phyloP scores from a whole-genome alignment of 2,888 invertebrate species.

The Chaetoderma sp. region DNA sequence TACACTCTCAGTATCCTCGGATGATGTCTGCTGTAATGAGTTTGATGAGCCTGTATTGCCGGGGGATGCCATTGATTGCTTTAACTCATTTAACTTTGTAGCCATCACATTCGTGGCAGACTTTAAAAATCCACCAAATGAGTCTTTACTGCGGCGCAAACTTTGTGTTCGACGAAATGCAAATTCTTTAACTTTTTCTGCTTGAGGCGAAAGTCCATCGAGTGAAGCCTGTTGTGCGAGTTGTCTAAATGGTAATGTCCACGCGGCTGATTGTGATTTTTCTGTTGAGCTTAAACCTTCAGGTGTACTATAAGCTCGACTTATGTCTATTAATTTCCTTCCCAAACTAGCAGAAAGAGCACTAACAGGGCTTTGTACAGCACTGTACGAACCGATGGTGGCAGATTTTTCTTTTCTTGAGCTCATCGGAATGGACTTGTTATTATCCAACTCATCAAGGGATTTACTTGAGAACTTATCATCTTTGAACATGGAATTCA shows the following conservation, averaged over 20 bases:
- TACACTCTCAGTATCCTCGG: constrained; percentile 45
- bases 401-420: too few relatives aligned
- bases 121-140: constrained; percentile 54
- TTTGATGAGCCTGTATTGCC: constrained; percentile 50
- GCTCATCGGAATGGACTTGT: too few relatives aligned
- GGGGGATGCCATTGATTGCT: constrained; percentile 60
- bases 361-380: constrained; percentile 13
- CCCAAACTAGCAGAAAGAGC: constrained; percentile 32
- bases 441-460: too few relatives aligned
- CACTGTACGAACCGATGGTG: neutral
- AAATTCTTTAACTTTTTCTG: constrained; percentile 21
- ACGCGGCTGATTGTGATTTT: neutral
- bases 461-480: too few relatives aligned
- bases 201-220: neutral
- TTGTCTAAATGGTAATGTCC: constrained; percentile 4
- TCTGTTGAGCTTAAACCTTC: constrained; percentile 38
- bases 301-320: constrained; percentile 52
- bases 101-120: constrained; percentile 53
- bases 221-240: neutral
- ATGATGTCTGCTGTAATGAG: constrained; percentile 44
- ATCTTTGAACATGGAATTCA: too few relatives aligned
- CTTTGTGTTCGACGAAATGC: constrained; percentile 38
- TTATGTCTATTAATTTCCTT: constrained; percentile 45
- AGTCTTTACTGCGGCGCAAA: constrained; percentile 46
- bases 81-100: constrained; percentile 58